Percentiles rank a stretch among this genome's conserved stretches.
phyloP scores from a whole-genome alignment of 2,797 vertebrate species.

The Falco naumanni region DNA sequence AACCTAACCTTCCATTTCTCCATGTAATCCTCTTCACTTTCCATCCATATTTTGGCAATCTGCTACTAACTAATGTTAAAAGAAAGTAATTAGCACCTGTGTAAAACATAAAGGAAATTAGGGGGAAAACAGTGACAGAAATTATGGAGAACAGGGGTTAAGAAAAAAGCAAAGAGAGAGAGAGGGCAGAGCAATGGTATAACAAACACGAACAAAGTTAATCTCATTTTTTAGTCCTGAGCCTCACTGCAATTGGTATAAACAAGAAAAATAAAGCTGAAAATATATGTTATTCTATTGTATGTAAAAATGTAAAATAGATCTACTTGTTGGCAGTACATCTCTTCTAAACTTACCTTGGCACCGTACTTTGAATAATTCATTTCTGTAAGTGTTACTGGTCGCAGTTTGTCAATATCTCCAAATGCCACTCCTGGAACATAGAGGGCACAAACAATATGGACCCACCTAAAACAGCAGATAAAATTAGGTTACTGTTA shows the following conservation, averaged over 20 bases:
- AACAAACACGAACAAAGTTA: not conserved
- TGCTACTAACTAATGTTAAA: not conserved
- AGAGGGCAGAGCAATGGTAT: not conserved
- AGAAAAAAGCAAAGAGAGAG: not conserved
- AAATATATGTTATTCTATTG: not conserved
- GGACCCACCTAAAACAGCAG: constrained; percentile 89
- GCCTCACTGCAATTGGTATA: not conserved
- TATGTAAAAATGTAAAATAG: not conserved
- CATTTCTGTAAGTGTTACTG: constrained; percentile 98
- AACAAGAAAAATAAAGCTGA: not conserved
- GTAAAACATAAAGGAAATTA: not conserved
- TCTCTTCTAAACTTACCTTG: constrained; percentile 83
- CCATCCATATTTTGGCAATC: not conserved
- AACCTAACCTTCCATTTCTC: not conserved
- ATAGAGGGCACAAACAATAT: constrained; percentile 98
- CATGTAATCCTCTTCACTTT: not conserved
- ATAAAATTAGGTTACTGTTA: constrained; percentile 21
- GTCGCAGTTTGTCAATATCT: constrained; percentile 97
- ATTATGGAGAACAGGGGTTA: not conserved
- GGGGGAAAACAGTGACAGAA: not conserved
- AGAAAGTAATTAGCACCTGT: not conserved
- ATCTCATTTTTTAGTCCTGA: not conserved
- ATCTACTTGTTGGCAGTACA: not conserved
- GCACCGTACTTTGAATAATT: constrained; percentile 98
- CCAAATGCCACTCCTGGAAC: constrained; percentile 99